Conservation (phyloP, 2,797 vertebrate species). For the Enteromius mattozi region DNA sequence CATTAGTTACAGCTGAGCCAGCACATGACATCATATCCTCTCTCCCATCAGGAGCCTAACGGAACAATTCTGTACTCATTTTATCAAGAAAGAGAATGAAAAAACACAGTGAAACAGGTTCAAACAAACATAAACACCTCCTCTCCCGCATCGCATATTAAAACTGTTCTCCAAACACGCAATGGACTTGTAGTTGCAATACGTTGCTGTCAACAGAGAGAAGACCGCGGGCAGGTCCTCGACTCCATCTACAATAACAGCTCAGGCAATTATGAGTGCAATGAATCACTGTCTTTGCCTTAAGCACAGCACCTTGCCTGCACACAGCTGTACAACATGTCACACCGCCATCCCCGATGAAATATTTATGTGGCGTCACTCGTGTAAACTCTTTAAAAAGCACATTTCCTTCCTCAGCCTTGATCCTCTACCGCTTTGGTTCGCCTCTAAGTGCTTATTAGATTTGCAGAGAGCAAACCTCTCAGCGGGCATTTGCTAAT, state of each 20-base stretch:
- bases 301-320: conserved; percentile 48
- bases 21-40: conserved; percentile 50
- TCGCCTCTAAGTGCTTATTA: conserved; percentile 54
- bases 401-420: conserved; percentile 50
- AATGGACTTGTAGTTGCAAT: conserved; percentile 35
- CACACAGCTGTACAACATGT: conserved; percentile 53
- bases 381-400: conserved; percentile 53
- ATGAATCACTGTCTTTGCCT: conserved; percentile 55
- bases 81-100: conserved; percentile 4
- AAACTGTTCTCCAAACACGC: background rate
- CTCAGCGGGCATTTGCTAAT: conserved; percentile 52
- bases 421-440: conserved; percentile 39
- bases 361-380: conserved; percentile 62
- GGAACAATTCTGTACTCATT: conserved; percentile 10
- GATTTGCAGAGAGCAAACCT: conserved; percentile 52
- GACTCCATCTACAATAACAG: conserved; percentile 36
- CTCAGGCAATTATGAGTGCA: conserved; percentile 54
- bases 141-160: background rate
- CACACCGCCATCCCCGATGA: conserved; percentile 47
- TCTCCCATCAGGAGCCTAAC: conserved; percentile 36
- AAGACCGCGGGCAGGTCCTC: conserved; percentile 17
- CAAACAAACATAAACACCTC: conserved; percentile 11
- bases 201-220: conserved; percentile 18
- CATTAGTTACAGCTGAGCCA: conserved; percentile 52
- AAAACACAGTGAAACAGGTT: background rate